phyloP scores from a whole-genome alignment of 2,797 vertebrate genomes.

The Anguilla anguilla region DNA sequence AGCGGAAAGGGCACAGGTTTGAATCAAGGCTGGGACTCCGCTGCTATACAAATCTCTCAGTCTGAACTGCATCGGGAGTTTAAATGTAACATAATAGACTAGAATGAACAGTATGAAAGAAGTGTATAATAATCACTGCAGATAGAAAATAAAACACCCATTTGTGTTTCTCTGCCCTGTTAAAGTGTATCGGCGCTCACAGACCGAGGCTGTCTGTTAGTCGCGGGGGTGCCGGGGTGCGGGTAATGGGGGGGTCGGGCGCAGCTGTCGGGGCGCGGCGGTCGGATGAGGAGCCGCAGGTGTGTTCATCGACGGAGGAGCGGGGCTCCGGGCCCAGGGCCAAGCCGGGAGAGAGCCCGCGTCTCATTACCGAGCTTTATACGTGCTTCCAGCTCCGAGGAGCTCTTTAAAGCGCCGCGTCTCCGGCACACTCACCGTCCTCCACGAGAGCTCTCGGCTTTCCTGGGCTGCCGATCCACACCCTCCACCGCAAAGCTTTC shows the following conservation, averaged over 20 bases:
- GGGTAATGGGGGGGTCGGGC: neutral
- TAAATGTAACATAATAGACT: too few species aligned
- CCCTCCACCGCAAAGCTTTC: neutral
- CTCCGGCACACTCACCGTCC: neutral
- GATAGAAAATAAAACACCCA: too few species aligned
- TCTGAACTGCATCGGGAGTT: neutral
- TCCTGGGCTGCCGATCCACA: neutral
- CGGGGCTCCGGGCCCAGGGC: neutral
- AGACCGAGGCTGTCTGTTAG: neutral
- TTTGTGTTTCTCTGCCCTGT: neutral
- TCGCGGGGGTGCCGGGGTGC: neutral
- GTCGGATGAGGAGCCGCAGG: neutral
- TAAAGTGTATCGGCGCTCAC: neutral
- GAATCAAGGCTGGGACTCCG: neutral
- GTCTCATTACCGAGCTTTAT: neutral
- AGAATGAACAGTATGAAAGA: too few species aligned
- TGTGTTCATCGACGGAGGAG: neutral
- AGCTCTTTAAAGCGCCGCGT: neutral
- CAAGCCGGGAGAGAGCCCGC: neutral
- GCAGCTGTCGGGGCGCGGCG: neutral
- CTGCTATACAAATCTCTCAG: neutral
- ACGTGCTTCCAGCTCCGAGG: neutral
- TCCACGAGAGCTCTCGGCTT: neutral
- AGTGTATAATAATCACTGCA: too few species aligned
- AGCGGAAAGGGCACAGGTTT: too few species aligned